Conservation (phyloP, 2,113 vertebrate species). For the Axis porcinus region DNA sequence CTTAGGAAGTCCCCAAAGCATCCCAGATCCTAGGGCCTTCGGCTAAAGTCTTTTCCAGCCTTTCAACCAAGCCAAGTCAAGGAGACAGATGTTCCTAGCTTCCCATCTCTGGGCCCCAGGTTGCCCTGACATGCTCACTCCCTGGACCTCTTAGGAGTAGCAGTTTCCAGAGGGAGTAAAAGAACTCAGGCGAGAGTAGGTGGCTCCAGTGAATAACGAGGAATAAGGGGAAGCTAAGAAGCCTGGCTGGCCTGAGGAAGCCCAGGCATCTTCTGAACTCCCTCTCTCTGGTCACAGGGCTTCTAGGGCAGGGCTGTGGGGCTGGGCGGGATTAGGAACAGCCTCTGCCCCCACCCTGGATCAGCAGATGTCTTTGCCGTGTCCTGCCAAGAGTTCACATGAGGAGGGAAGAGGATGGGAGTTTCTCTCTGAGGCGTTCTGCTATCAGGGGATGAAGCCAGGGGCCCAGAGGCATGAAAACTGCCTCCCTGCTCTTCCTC, state of each 20-base stretch:
- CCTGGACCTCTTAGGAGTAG: neutral
- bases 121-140: neutral
- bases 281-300: neutral
- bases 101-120: neutral
- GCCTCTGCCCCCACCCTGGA: constrained; percentile 47
- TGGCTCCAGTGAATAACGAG: neutral
- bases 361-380: constrained; percentile 60
- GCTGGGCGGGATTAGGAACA: constrained; percentile 20
- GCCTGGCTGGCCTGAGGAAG: neutral
- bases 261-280: neutral
- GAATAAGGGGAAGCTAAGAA: neutral
- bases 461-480: neutral
- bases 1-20: neutral
- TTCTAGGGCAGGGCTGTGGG: neutral
- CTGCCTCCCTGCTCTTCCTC: neutral
- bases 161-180: neutral
- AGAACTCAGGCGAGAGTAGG: neutral
- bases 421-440: constrained; percentile 29
- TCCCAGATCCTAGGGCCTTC: neutral
- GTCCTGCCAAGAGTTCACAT: constrained; percentile 61
- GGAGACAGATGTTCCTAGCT: neutral
- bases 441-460: constrained; percentile 33
- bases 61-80: neutral
- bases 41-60: neutral
- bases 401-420: constrained; percentile 29